phyloP scores from a whole-genome alignment of 2,888 invertebrate genomes.

The Myopa tessellatipennis region DNA sequence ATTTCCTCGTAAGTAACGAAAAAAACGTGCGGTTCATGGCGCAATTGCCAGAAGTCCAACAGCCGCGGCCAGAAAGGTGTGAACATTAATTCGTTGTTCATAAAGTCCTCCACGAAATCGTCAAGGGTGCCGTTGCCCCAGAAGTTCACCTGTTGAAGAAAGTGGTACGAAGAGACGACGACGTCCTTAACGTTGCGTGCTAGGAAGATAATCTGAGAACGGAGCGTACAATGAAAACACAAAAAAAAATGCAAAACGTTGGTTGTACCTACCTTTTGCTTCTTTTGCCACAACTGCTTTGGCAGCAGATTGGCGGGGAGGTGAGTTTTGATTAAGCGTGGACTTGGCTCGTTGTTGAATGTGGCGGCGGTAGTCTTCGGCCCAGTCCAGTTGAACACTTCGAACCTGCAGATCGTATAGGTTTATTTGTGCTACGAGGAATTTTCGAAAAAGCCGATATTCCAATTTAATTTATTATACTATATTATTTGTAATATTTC shows the following conservation, averaged over 20 bases:
- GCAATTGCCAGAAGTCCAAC: conserved; percentile 56
- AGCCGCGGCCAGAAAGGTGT: conserved; percentile 54
- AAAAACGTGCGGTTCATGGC: conserved; percentile 52
- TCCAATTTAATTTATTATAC: no score
- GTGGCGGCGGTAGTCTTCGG: background rate
- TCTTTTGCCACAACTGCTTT: conserved; percentile 49
- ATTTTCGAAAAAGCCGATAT: no score
- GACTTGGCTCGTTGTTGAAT: conserved; percentile 40
- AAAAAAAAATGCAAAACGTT: background rate
- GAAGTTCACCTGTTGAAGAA: conserved; percentile 73
- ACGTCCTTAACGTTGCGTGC: conserved; percentile 87
- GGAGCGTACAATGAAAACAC: conserved; percentile 7
- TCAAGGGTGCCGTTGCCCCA: conserved; percentile 60
- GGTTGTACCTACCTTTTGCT: conserved; percentile 46
- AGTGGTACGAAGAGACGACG: conserved; percentile 81
- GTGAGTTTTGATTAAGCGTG: conserved; percentile 54
- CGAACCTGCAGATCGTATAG: background rate
- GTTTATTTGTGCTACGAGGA: no score
- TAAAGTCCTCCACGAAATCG: conserved; percentile 43
- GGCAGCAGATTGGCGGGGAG: conserved; percentile 53
- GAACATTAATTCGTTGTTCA: conserved; percentile 40
- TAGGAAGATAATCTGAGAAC: conserved; percentile 76
- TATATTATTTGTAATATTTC: no score
- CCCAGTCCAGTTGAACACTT: background rate
- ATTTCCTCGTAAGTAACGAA: conserved; percentile 58